Conservation (phyloP, 2,113 vertebrate species). For the Dryoscopus gambensis region DNA sequence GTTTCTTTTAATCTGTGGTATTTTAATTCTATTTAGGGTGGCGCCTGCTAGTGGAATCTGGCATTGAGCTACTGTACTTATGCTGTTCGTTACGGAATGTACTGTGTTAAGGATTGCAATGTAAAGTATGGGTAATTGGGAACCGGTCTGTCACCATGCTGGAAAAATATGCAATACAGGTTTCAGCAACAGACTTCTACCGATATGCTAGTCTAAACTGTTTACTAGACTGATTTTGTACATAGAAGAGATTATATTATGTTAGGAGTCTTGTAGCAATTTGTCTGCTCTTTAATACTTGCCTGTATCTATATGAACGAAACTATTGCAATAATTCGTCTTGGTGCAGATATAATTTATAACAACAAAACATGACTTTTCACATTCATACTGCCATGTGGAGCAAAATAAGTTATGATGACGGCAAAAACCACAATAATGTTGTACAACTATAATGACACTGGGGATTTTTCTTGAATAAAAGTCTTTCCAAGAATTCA, state of each 20-base stretch:
- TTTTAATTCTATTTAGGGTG: slow-evolving; percentile 41
- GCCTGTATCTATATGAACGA: background rate
- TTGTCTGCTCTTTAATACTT: background rate
- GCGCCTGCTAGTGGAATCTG: slow-evolving; percentile 28
- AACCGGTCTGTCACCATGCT: background rate
- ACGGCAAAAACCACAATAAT: background rate
- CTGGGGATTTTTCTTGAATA: background rate
- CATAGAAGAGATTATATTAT: background rate
- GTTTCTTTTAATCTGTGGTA: slow-evolving; percentile 38
- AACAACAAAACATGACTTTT: background rate
- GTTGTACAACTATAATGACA: background rate
- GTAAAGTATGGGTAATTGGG: background rate
- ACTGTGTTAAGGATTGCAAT: background rate
- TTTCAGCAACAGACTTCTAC: slow-evolving; percentile 31
- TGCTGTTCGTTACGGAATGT: background rate
- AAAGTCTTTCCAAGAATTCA: background rate
- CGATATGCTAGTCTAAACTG: background rate
- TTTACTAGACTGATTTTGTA: background rate
- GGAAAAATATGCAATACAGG: background rate
- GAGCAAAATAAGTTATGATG: background rate
- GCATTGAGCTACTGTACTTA: background rate
- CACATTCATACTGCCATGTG: background rate
- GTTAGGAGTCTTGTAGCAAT: background rate
- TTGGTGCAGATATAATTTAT: background rate
- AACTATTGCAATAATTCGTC: background rate